Evolutionary conservation across 1,140 invertebrate species (phyloP), one percentile per base, ranked within the genome.

Genomic region (Neodiprion lecontei): DNA sequence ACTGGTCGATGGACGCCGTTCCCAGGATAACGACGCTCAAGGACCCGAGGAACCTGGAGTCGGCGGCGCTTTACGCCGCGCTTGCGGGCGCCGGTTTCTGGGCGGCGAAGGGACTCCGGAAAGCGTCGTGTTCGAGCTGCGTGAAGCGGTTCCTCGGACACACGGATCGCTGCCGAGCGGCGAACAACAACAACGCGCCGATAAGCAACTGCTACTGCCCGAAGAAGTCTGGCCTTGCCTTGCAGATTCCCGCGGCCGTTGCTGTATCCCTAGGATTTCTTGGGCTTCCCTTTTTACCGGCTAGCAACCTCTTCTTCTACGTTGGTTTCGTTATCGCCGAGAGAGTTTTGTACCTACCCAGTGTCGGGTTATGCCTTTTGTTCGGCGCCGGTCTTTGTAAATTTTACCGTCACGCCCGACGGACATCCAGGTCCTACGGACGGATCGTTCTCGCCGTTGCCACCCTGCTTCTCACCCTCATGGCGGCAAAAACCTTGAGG

Each of bases 261-360:
- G 80, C 92, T 21, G 84, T 95, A 82, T 91, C 93, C 48, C 83
- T 96, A 77, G 92, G 93, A 74, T 93, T 98, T 82, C 90, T 97
- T 81, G 92, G 95, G 67, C 88, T 99, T 74, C 96, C 97, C 53
- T 99, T 98, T 88, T 89, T 99, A 77, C 98, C 98, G 65, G 97
- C 98, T 12, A 95, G 95, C 74, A 99, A 99, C 90, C 87, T 94
- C 71, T 93, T 98, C 85, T 98, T 99, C 89, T 97, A 98, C 82
- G 97, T 99, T 73, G 98, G 98, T 9, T 99, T 99, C 86, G 97
- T 99, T 40, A 95, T 99, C 9, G 98, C 98, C 50, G 98, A 99
- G 88, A 90, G 98, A 76, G 95, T 99, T 71, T 90, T 99, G 23
- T 99, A 99, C 87, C 91, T 98, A 82, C 97, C 98, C 48, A 98